phyloP scores from a whole-genome alignment of 2,888 invertebrate species.

The Heliconius ismenius region DNA sequence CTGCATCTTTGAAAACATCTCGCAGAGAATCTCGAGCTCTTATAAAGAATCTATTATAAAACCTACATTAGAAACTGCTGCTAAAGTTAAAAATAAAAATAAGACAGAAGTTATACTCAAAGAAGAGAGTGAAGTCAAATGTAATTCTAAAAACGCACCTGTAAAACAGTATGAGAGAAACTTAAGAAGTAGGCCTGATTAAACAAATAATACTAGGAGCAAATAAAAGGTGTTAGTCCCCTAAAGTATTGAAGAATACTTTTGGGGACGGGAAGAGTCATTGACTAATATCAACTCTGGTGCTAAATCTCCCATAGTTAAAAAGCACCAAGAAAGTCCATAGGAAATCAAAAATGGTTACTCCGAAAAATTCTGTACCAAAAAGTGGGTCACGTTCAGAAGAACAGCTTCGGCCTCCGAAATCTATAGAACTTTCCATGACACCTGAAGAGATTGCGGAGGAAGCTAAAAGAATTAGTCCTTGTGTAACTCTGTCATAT shows the following conservation, averaged over 20 bases:
- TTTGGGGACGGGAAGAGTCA: background rate
- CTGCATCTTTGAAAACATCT: no score
- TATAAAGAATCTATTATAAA: conserved; percentile 48
- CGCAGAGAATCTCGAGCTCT: no score
- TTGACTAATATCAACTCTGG: background rate
- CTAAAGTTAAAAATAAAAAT: background rate
- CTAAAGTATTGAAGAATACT: background rate
- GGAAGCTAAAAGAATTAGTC: conserved; percentile 65
- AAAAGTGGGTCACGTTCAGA: conserved; percentile 70
- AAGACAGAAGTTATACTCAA: background rate
- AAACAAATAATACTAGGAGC: conserved; percentile 4
- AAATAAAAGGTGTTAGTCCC: conserved; percentile 7
- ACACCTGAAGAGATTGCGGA: conserved; percentile 63
- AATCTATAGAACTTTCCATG: conserved; percentile 46
- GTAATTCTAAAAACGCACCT: background rate
- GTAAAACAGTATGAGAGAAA: conserved; percentile 16
- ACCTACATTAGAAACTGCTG: conserved; percentile 33
- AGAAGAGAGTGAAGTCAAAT: conserved; percentile 1
- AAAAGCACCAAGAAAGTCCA: conserved; percentile 45
- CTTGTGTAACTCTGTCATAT: conserved; percentile 80
- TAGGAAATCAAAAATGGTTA: conserved; percentile 33
- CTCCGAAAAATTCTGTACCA: conserved; percentile 56
- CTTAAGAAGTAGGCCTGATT: conserved; percentile 24
- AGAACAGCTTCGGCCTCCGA: conserved; percentile 65
- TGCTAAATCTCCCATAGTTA: conserved; percentile 4